Conservation (phyloP, 2,888 invertebrate genomes). For the Thymelicus acteon region DNA sequence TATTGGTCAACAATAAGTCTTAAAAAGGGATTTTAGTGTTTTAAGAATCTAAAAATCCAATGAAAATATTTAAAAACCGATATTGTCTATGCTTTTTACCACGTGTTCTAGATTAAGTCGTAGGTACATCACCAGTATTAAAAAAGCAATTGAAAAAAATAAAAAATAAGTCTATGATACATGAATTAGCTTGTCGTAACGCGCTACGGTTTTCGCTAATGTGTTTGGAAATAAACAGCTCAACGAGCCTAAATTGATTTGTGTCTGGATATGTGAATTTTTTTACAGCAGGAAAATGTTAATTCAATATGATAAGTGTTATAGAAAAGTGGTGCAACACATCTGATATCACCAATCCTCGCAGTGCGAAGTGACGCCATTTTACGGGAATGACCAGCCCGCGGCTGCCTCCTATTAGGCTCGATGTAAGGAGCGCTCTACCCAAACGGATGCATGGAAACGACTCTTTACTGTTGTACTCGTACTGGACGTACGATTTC, state of each 20-base stretch:
- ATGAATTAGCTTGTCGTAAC: slow-evolving; percentile 81
- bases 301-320: slow-evolving; percentile 60
- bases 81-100: slow-evolving; percentile 60
- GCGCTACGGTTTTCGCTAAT: slow-evolving; percentile 73
- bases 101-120: slow-evolving; percentile 57
- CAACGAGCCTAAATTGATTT: slow-evolving; percentile 59
- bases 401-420: slow-evolving; percentile 81
- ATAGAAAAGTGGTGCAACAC: slow-evolving; percentile 61
- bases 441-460: slow-evolving; percentile 81
- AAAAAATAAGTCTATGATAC: slow-evolving; percentile 69
- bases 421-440: slow-evolving; percentile 79
- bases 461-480: slow-evolving; percentile 77
- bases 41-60: neutral
- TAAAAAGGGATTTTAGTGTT: too few species aligned
- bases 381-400: slow-evolving; percentile 85
- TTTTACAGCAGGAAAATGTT: slow-evolving; percentile 65
- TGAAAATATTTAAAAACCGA: neutral
- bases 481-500: slow-evolving; percentile 83
- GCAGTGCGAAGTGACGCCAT: slow-evolving; percentile 84
- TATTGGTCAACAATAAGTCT: neutral
- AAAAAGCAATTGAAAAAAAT: slow-evolving; percentile 60
- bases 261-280: slow-evolving; percentile 57
- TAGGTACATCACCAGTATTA: slow-evolving; percentile 43
- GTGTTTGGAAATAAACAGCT: slow-evolving; percentile 82
- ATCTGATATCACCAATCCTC: slow-evolving; percentile 80